These are phyloP conservation scores for Sphecodes monilicornis DNA, from an alignment of 2,888 invertebrate species.

Conservation along the genomic window DNA sequence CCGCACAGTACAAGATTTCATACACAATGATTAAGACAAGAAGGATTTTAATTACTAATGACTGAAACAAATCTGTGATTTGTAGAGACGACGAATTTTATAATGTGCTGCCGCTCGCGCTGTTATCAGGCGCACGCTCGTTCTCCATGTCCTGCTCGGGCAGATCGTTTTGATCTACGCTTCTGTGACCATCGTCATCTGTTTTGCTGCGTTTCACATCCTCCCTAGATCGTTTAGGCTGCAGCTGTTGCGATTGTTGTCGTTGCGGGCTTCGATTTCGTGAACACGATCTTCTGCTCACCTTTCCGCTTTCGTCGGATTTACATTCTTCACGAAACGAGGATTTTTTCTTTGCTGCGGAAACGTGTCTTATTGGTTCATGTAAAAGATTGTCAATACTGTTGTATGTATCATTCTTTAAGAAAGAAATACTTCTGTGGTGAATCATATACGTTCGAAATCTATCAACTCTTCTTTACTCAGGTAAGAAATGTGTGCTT, in stretches of 20 bases:
- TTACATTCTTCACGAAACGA: conserved; percentile 14
- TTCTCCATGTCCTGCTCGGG: conserved; percentile 29
- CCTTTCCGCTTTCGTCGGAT: conserved; percentile 1
- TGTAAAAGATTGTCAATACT: not conserved
- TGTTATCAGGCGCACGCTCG: conserved; percentile 40
- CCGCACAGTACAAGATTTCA: not conserved
- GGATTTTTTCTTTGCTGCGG: conserved; percentile 25
- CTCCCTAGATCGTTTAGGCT: conserved; percentile 16
- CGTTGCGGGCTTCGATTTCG: conserved; percentile 42
- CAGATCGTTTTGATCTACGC: conserved; percentile 2
- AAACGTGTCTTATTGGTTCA: not conserved
- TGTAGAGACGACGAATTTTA: conserved; percentile 14
- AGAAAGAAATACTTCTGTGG: too few species aligned
- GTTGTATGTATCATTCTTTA: not conserved
- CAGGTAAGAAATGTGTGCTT: too few species aligned
- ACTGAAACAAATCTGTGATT: not conserved
- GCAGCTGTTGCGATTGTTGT: conserved; percentile 41
- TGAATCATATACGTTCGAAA: too few species aligned
- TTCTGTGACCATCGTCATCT: conserved; percentile 38
- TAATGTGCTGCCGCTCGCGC: conserved; percentile 55
- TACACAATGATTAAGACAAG: not conserved
- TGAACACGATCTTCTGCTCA: conserved; percentile 39
- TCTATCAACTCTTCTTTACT: too few species aligned
- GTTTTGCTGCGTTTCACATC: conserved; percentile 29
- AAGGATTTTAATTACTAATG: not conserved